Base-by-base conservation (phyloP, 1,140 invertebrate genomes). In the Psilanteris sp. region DNA sequence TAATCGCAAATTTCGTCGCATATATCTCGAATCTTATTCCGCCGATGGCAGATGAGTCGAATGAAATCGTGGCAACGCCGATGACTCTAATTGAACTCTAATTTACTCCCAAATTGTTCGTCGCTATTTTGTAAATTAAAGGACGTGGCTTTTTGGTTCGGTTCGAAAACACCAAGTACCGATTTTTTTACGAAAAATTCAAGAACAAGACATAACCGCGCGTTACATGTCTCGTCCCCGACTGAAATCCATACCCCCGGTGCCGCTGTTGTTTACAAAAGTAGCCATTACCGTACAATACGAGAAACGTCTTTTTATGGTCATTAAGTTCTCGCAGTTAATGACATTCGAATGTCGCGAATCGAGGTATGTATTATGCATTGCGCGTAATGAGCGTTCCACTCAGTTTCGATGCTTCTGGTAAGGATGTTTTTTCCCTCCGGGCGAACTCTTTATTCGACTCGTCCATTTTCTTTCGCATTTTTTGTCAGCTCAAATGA, bases 341-440 rank as follows among this genome's bases (percentile, higher is more conserved):
- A 76, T 76, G 73, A 70, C 66, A 70, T 70, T 70, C 64, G 70
- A 70, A 76, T 70, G 73, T 66, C 70, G 64, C 46, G 52, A 66
- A 70, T 75, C 57, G 16, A 41, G 52, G 52, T 44, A 70, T 76
- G 57, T 76, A 76, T 76, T 62, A 76, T 76, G 64, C 64, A 70
- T 64, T 39, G 9, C 32, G 36, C 41, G 52, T 76, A 76, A 70
- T 50, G 64, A 76, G 48, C 73, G 44, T 44, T 70, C 64, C 39
- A 62, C 41, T 50, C 67, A 61, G 32, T 70, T 64, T 57, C 57
- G 48, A 68, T 76, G 72, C 70, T 68, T 76, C 64, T 57, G 64
- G n/a, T 64, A 61, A 26, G 27, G 4, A 27, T 18, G 13, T 10
- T 44, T 36, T 29, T 54, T 43, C n/a, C 1, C 20, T 9, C 18